Evolutionary conservation across 2,113 vertebrate species (phyloP), one percentile per base, ranked within the genome.

Genomic region (Syrmaticus mikado): DNA sequence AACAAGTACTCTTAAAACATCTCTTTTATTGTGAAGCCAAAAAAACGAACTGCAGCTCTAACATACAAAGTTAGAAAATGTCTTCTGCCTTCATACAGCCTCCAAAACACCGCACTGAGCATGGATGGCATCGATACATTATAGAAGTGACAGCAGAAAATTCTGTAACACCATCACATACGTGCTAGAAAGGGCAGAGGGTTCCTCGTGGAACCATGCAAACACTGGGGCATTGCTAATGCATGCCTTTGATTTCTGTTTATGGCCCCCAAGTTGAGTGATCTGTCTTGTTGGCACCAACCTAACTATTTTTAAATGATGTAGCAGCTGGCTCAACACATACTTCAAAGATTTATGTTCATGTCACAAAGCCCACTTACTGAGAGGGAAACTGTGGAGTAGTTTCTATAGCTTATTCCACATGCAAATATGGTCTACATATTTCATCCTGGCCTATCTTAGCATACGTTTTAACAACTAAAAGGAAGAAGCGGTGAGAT

Each of bases 301-400:
- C 91, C 66, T 94, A 95, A 91, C 97, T 97, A 97, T 97, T 97
- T 97, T 96, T 97, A 97, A 97, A 97, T 95, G 95, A 94, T 92
- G 92, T 8, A 92, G 95, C 97, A 97, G 96, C 96, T 97, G 97
- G 94, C 91, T 96, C 88, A 93, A 95, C 95, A 95, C 95, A 95
- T 96, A 94, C 81, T 87, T 95, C 89, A 76, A 82, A 95, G 97
- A 96, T 97, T 96, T 96, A 97, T 97, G 95, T 40, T 65, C 66
- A 13, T 40, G 76, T 85, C 9, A 4, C 87, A 89, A 71, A 89
- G 87, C 72, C 64, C 71, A 92, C 80, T 89, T 64, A 52, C 85
- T 76, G 94, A 78, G 92, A 95, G 87, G 53, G 70, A 93, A 80
- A 90, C 84, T 75, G 81, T 93, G 83, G 48, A 90, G 89, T 58